These are phyloP conservation scores for Elaeidobius kamerunicus DNA, from an alignment of 2,888 invertebrate species.

Conservation along the genomic window DNA sequence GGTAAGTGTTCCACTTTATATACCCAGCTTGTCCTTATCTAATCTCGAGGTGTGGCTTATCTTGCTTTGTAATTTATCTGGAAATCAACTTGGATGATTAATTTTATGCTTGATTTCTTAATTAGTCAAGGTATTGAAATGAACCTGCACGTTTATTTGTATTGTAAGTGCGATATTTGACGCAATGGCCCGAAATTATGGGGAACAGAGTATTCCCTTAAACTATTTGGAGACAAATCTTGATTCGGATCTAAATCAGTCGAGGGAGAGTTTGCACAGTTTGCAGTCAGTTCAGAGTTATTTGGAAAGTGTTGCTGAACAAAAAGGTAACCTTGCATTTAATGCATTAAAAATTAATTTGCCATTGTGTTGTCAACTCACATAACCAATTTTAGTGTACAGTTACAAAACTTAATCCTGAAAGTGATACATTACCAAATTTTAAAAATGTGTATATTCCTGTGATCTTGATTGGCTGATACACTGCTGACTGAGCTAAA, in stretches of 20 bases:
- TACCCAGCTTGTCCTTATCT: constrained; percentile 30
- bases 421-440: too few relatives aligned
- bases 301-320: constrained; percentile 35
- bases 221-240: constrained; percentile 37
- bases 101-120: constrained; percentile 11
- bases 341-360: too few relatives aligned
- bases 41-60: constrained; percentile 37
- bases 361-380: too few relatives aligned
- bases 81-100: constrained; percentile 16
- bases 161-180: constrained; percentile 4
- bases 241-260: constrained; percentile 34
- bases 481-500: too few relatives aligned
- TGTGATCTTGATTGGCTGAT: too few relatives aligned
- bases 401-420: too few relatives aligned
- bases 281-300: constrained; percentile 37
- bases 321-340: constrained; percentile 29
- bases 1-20: constrained; percentile 26
- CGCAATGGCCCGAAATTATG: constrained; percentile 11
- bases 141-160: background rate
- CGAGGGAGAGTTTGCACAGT: constrained; percentile 38
- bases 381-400: too few relatives aligned
- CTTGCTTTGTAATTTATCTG: constrained; percentile 10
- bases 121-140: constrained; percentile 7
- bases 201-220: constrained; percentile 18
- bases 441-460: too few relatives aligned